These are phyloP conservation scores for Orthonychiurus folsomi DNA, from an alignment of 2,888 invertebrate genomes.

Conservation along the genomic window DNA sequence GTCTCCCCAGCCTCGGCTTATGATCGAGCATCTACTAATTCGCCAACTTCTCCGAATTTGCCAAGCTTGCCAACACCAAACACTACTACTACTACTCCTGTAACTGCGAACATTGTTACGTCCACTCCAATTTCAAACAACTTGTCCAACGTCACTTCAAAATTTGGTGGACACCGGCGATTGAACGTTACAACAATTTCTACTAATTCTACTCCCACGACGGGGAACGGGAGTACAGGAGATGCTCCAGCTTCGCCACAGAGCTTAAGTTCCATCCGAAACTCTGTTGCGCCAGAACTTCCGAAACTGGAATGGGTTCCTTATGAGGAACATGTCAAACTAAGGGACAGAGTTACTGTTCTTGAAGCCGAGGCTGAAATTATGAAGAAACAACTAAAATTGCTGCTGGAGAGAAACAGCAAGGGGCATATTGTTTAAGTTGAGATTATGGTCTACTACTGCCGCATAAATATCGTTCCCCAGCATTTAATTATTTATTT, in stretches of 20 bases:
- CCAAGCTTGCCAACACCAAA: conserved; percentile 14
- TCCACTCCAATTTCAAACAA: conserved; percentile 12
- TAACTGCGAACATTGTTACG: conserved; percentile 9
- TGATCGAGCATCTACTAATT: conserved; percentile 7
- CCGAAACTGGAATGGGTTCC: neutral
- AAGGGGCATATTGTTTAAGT: neutral
- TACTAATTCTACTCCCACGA: conserved; percentile 10
- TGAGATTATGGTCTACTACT: neutral
- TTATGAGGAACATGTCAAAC: neutral
- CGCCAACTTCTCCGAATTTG: conserved; percentile 12
- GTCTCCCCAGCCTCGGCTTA: neutral
- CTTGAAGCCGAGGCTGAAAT: neutral
- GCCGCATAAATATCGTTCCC: neutral
- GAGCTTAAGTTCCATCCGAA: neutral
- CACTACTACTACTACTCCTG: conserved; percentile 12
- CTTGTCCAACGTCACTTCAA: conserved; percentile 12
- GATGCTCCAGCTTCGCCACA: neutral
- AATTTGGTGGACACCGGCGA: conserved; percentile 17
- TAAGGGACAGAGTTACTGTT: neutral
- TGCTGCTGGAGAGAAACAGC: neutral
- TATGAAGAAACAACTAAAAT: neutral
- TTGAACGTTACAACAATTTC: conserved; percentile 22
- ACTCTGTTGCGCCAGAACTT: no score
- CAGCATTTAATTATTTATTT: neutral
- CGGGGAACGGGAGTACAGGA: neutral